These are phyloP conservation scores for Chloroceryle aenea DNA, from an alignment of 2,113 vertebrate genomes.

Conservation along the genomic window DNA sequence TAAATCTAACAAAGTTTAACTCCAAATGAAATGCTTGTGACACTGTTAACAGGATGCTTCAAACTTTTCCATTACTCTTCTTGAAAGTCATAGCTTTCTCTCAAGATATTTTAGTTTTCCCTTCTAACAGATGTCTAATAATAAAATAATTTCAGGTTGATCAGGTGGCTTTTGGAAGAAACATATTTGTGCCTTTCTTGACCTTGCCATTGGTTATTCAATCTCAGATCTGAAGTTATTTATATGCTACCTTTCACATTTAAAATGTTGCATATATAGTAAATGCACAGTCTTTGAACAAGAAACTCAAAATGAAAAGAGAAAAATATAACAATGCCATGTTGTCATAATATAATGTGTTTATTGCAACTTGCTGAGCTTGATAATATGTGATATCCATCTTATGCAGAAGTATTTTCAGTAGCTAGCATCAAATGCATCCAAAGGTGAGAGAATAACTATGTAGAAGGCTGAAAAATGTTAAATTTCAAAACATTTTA, in stretches of 20 bases:
- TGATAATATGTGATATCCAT: fast-evolving
- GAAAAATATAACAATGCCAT: background rate
- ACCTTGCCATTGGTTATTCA: background rate
- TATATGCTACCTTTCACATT: background rate
- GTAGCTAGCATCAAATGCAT: background rate
- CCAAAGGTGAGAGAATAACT: background rate
- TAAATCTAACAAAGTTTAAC: background rate
- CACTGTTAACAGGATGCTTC: background rate
- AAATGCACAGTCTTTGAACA: background rate
- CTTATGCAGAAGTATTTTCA: background rate
- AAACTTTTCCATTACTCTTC: background rate
- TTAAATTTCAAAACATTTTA: background rate
- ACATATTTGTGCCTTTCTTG: background rate
- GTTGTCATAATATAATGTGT: too few species aligned
- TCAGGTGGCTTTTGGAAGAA: background rate
- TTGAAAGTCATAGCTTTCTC: background rate
- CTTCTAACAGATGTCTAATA: background rate
- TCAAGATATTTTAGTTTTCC: background rate
- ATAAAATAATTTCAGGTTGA: background rate
- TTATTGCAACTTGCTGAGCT: background rate
- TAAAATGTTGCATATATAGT: background rate
- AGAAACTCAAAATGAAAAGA: background rate
- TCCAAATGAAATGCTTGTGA: background rate
- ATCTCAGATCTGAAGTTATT: background rate
- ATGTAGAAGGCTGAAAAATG: background rate